Evolutionary conservation across 2,888 invertebrate genomes (phyloP).

Genomic region (Latrodectus elegans): DNA sequence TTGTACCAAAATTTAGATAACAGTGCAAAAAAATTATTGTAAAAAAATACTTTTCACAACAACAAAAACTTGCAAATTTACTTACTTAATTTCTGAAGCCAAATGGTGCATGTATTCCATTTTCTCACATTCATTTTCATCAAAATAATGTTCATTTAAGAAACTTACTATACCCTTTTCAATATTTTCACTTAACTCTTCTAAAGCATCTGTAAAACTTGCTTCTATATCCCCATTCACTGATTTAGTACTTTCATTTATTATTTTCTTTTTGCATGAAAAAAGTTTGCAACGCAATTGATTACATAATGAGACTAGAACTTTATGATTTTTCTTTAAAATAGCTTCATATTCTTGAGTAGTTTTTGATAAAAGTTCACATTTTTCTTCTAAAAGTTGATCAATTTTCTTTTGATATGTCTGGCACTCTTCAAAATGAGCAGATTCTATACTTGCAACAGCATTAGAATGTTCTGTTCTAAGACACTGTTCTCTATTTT

Average conservation of each 20-base stretch:
- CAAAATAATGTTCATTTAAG: constrained; percentile 54
- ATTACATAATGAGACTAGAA: constrained; percentile 27
- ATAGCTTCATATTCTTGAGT: constrained; percentile 56
- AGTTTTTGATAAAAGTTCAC: constrained; percentile 55
- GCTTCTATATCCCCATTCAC: constrained; percentile 18
- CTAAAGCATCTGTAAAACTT: constrained; percentile 35
- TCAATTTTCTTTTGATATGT: constrained; percentile 56
- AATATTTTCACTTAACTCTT: constrained; percentile 45
- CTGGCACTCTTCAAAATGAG: constrained; percentile 45
- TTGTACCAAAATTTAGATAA: neutral
- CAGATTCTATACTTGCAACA: constrained; percentile 22
- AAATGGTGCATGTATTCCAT: constrained; percentile 23
- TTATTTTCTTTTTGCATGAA: constrained; percentile 31
- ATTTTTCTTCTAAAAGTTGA: constrained; percentile 60
- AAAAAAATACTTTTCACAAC: neutral
- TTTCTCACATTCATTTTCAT: constrained; percentile 40
- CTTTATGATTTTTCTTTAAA: constrained; percentile 58
- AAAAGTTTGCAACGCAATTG: constrained; percentile 32
- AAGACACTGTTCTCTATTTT: constrained; percentile 24
- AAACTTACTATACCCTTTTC: constrained; percentile 54
- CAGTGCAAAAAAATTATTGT: neutral
- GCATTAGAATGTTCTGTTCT: constrained; percentile 38
- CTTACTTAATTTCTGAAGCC: constrained; percentile 35
- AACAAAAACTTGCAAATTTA: neutral
- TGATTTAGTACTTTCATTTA: constrained; percentile 34